These are phyloP conservation scores for Ictalurus punctatus DNA, from an alignment of 2,113 vertebrate genomes.

Conservation along the genomic window DNA sequence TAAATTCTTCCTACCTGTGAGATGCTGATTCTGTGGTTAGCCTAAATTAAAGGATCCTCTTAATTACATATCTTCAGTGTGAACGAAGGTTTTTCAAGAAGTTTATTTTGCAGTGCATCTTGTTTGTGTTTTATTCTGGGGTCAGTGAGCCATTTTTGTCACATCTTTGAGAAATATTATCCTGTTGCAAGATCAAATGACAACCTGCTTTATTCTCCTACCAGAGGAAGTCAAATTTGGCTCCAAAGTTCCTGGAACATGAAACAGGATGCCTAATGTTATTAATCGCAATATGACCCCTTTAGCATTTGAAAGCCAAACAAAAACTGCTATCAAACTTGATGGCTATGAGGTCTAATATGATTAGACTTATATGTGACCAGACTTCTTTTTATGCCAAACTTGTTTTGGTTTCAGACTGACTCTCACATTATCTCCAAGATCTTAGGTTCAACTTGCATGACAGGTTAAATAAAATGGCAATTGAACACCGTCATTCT, in stretches of 20 bases:
- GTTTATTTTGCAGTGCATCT: background rate
- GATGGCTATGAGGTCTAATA: background rate
- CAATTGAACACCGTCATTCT: background rate
- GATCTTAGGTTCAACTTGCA: background rate
- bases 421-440: background rate
- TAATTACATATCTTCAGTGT: background rate
- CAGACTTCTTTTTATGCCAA: background rate
- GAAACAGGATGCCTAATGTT: slow-evolving; percentile 5
- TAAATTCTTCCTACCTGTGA: background rate
- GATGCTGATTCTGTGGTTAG: background rate
- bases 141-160: slow-evolving; percentile 21
- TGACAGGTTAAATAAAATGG: background rate
- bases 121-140: background rate
- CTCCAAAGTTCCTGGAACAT: slow-evolving; percentile 13
- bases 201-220: slow-evolving; percentile 11
- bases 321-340: background rate
- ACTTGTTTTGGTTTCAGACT: background rate
- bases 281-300: background rate
- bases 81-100: background rate
- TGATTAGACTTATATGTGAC: background rate
- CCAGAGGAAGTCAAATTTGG: background rate
- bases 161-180: slow-evolving; percentile 10
- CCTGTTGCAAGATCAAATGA: slow-evolving; percentile 22
- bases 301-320: background rate
- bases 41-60: background rate